A percentile compares a stretch with the other conserved stretches of the same genome.
Conservation (phyloP, 2,113 vertebrate species). For the Laterallus jamaicensis region DNA sequence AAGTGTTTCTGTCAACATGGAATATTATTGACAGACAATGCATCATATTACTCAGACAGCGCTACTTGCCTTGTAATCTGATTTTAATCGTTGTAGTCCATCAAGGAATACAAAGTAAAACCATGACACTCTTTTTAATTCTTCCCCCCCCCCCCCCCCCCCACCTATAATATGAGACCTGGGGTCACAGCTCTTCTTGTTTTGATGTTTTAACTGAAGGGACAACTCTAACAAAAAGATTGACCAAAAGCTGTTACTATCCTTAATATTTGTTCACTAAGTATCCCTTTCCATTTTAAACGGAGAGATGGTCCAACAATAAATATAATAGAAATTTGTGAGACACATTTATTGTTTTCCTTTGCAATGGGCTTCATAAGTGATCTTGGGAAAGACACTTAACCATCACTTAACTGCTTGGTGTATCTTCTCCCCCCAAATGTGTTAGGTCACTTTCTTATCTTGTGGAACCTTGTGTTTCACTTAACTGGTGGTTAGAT, state of each 20-base stretch:
- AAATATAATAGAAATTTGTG: not conserved
- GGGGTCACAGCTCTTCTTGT: not conserved
- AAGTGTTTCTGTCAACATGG: not conserved
- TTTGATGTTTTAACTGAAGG: not conserved
- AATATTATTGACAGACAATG: not conserved
- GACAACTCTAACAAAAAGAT: not conserved
- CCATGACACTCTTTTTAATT: not conserved
- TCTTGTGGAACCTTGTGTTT: not conserved
- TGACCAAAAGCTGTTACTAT: not conserved
- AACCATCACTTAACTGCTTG: not conserved
- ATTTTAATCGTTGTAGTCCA: not conserved
- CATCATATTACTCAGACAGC: not conserved
- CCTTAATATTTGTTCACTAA: not conserved
- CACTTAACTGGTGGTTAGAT: not conserved
- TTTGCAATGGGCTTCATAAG: not conserved
- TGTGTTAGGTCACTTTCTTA: not conserved
- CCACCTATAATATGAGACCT: not conserved
- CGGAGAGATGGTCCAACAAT: not conserved
- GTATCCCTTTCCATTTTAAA: not conserved
- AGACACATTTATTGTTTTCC: not conserved
- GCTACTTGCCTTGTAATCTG: not conserved
- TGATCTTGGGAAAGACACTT: not conserved
- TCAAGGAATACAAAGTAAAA: not conserved
- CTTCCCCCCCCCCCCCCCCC: fast-evolving
- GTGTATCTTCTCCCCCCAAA: not conserved